These are phyloP conservation scores for Acrobasis repandana DNA, from an alignment of 2,888 invertebrate species.

Conservation along the genomic window DNA sequence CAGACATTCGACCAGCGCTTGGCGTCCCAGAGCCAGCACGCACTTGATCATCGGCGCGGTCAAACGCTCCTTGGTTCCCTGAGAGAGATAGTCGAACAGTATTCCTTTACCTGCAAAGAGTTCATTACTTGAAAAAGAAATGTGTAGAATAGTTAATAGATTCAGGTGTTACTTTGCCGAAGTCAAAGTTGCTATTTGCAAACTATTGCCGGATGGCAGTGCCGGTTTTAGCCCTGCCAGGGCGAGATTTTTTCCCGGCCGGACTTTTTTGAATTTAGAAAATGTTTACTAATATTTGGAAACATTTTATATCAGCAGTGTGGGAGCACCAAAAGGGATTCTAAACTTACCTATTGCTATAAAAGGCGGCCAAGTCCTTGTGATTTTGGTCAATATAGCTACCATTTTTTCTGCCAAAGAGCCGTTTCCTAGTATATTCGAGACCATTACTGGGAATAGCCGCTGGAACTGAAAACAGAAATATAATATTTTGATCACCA, in stretches of 20 bases:
- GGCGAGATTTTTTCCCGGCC: no score
- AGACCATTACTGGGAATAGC: conserved; percentile 78
- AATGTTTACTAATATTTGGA: no score
- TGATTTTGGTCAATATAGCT: conserved; percentile 73
- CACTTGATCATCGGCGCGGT: conserved; percentile 76
- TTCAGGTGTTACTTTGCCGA: no score
- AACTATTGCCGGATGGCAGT: no score
- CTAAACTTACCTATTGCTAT: conserved; percentile 66
- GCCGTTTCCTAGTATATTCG: conserved; percentile 76
- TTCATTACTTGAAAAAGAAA: conserved; percentile 7
- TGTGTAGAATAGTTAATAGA: no score
- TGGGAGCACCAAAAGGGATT: no score
- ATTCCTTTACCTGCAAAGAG: conserved; percentile 65
- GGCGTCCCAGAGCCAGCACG: conserved; percentile 66
- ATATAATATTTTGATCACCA: not conserved
- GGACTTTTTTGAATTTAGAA: no score
- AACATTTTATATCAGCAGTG: no score
- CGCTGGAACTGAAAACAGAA: conserved; percentile 67
- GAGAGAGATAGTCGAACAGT: conserved; percentile 73
- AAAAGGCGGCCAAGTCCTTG: conserved; percentile 76
- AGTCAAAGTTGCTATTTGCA: no score
- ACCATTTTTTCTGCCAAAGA: conserved; percentile 78
- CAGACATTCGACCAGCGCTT: conserved; percentile 66
- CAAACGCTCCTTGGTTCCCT: conserved; percentile 70
- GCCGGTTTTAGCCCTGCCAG: no score